Evolutionary conservation across 1,140 invertebrate species (phyloP), one percentile per base, ranked within the genome.

Genomic region (Patella vulgata): DNA sequence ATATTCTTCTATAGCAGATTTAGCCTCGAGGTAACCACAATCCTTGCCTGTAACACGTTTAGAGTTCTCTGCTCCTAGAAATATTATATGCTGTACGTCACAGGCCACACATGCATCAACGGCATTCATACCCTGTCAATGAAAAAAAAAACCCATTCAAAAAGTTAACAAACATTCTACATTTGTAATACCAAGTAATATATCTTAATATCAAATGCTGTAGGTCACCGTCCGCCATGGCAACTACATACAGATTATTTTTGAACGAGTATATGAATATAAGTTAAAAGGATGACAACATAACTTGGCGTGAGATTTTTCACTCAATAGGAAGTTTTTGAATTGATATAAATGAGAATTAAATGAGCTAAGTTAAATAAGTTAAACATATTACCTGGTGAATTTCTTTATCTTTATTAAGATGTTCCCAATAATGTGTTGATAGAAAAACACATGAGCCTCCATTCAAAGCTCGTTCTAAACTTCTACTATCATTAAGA

Each of bases 371-470:
- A n/a, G n/a, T n/a, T n/a, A n/a, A n/a, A n/a, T n/a, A n/a, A n/a
- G n/a, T n/a, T n/a, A n/a, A n/a, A n/a, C n/a, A n/a, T n/a, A n/a
- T 44, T 69, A 77, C 77, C 60, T 74, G 65, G 21, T 66, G 57
- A 11, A 73, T 68, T 31, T 79, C 77, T 28, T 74, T 79, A 17
- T 75, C 68, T 59, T 75, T 77, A 48, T 70, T 73, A 52, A 71
- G 66, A 31, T 79, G 74, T 46, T 79, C 77, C 77, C 77, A 79
- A 66, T 64, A 79, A 55, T 77, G 70, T 0, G 77, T 79, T 3
- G 68, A 71, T 9, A 79, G 70, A 19, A 79, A 79, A 47, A 76
- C 68, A 12, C 63, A 66, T 40, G 74, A 64, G 6, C 70, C 74
- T 6, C 74, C 74, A n/a, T 68, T 69, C 48, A 79, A 33, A 1